These are phyloP conservation scores for Phengaris arion DNA, from an alignment of 2,888 invertebrate species.

Conservation along the genomic window DNA sequence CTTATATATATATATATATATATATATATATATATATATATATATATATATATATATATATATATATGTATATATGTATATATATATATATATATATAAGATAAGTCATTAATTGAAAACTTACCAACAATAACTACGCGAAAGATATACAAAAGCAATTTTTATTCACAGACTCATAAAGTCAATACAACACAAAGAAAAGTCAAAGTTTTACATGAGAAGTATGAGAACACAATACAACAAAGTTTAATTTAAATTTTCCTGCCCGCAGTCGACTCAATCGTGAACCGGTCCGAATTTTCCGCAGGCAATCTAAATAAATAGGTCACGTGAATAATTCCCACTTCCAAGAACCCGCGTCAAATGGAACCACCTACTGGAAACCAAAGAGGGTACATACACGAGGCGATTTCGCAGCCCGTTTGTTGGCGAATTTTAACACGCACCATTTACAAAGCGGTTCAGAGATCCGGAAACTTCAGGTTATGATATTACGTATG, in stretches of 20 bases:
- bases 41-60: too few relatives aligned
- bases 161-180: neutral
- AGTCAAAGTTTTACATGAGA: slow-evolving; percentile 7
- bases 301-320: slow-evolving; percentile 32
- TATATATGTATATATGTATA: too few relatives aligned
- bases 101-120: too few relatives aligned
- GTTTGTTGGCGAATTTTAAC: slow-evolving; percentile 17
- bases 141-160: slow-evolving; percentile 1
- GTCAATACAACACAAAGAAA: slow-evolving; percentile 15
- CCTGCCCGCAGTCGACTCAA: slow-evolving; percentile 13
- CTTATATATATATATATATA: too few relatives aligned
- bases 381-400: slow-evolving; percentile 33
- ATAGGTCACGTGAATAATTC: slow-evolving; percentile 36
- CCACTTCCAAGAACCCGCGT: slow-evolving; percentile 31
- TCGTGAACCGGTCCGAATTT: slow-evolving; percentile 24
- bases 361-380: slow-evolving; percentile 34
- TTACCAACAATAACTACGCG: neutral
- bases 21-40: too few relatives aligned
- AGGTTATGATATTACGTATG: slow-evolving; percentile 27
- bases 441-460: slow-evolving; percentile 18
- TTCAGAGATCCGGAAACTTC: slow-evolving; percentile 20
- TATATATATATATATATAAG: too few relatives aligned
- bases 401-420: slow-evolving; percentile 33
- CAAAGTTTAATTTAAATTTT: slow-evolving; percentile 26
- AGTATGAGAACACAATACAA: slow-evolving; percentile 16